These are phyloP conservation scores for Actenoides hombroni DNA, from an alignment of 2,113 vertebrate genomes.

Conservation along the genomic window DNA sequence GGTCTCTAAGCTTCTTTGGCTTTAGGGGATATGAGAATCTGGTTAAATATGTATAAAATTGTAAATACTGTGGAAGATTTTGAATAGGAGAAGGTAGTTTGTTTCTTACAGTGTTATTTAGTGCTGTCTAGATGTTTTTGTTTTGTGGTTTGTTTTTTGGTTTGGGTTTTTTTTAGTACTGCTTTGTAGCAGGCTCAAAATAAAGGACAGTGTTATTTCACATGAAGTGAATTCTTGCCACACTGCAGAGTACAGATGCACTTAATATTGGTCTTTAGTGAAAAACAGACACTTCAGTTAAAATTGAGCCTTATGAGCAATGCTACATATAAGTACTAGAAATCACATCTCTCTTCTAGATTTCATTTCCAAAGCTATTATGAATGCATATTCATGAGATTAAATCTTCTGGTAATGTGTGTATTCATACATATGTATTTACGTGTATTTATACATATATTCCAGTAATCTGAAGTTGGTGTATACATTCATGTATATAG, in stretches of 20 bases:
- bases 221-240: background rate
- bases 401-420: background rate
- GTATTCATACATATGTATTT: background rate
- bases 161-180: background rate
- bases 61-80: background rate
- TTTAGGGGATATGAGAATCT: background rate
- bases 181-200: background rate
- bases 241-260: rapidly evolving
- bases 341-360: background rate
- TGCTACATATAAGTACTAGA: background rate
- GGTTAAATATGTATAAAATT: background rate
- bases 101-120: background rate
- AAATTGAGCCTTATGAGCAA: background rate
- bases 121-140: background rate
- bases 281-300: background rate
- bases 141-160: too few species aligned
- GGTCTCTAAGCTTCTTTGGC: background rate
- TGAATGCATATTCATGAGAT: background rate
- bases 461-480: background rate
- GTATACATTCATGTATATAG: background rate
- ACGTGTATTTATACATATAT: background rate
- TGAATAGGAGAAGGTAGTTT: background rate
- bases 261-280: background rate
- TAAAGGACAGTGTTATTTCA: background rate
- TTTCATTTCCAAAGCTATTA: background rate